These are phyloP conservation scores for Kudoa iwatai DNA, from an alignment of 30 jellyfish, hydroid and myxozoan species.

Conservation along the genomic window DNA sequence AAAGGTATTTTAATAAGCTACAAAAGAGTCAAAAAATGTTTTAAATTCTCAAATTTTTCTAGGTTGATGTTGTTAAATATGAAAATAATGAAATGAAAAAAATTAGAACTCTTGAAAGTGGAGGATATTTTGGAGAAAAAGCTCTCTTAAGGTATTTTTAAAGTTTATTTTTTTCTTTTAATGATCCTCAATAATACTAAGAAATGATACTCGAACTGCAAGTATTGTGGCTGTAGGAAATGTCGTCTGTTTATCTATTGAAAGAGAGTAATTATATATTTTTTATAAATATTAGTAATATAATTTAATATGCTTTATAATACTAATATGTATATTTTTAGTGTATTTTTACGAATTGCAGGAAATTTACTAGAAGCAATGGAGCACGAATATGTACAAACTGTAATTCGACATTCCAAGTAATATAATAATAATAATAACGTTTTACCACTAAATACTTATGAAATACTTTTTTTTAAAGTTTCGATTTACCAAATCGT, in stretches of 20 bases:
- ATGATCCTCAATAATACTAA: neutral
- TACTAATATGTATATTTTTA: no score
- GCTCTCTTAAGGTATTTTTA: slow-evolving; percentile 19
- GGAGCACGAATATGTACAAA: no score
- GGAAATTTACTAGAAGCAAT: neutral
- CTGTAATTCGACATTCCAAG: no score
- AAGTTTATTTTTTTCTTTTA: neutral
- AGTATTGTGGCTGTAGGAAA: slow-evolving; percentile 31
- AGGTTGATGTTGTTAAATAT: neutral
- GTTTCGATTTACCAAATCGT: no score
- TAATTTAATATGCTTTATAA: no score
- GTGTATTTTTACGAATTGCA: neutral
- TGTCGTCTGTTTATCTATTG: slow-evolving; percentile 46
- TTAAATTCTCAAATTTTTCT: neutral
- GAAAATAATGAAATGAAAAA: slow-evolving; percentile 3
- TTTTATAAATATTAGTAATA: no score
- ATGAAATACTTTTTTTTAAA: no score
- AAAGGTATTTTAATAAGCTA: neutral
- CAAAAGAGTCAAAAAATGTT: no score
- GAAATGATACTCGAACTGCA: slow-evolving; percentile 67
- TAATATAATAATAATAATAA: no score
- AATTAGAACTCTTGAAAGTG: slow-evolving; percentile 13
- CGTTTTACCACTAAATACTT: no score
- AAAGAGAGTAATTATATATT: slow-evolving; percentile 11
- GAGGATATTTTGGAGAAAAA: slow-evolving; percentile 77